Base-by-base conservation (phyloP, 2,797 vertebrate genomes). In the Anabacerthia variegaticeps region DNA sequence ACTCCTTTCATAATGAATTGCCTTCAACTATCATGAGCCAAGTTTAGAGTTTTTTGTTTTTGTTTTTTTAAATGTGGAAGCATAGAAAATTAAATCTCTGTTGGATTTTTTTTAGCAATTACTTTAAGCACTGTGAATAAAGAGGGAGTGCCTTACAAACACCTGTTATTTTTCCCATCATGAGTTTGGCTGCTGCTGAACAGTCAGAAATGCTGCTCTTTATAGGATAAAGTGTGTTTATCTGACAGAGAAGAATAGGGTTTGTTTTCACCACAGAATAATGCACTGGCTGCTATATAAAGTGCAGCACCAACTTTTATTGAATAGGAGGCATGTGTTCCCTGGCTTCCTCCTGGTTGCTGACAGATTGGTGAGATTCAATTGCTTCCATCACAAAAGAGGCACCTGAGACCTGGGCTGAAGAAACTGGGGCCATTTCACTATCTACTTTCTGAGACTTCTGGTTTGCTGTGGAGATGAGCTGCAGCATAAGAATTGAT, bases 111-210 rank as follows among this genome's bases (percentile, higher is more conserved):
- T 91, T 10, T 22, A 94, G 96, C 91, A 92, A 96, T 96, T 97
- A 96, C 96, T 97, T 97, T 96, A 96, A 97, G 94, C 85, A 69
- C 96, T 85, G 88, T 89, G 96, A 96, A 96, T 92, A 96, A 97
- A 94, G 94, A 95, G 89, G 92, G 95, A 95, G 94, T 80, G 93
- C 68, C 93, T 93, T 91, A 95, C 91, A 95, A 96, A 96, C 93
- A 95, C 96, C 96, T 95, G 95, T 80, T 97, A 96, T 96, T 97
- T 96, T 97, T 94, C 96, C 95, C 91, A 96, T 94, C 51, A 0
- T 92, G 92, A 91, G 44, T 85, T 93, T 95, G 96, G 91, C 91
- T 81, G 88, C 89, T 83, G 56, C 75, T 79, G 85, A 94, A 93
- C 94, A 95, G 89, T 95, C 93, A 96, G 71, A 93, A 95, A 93